Conservation (phyloP, 2,797 vertebrate genomes). For the Fundulus diaphanus region DNA sequence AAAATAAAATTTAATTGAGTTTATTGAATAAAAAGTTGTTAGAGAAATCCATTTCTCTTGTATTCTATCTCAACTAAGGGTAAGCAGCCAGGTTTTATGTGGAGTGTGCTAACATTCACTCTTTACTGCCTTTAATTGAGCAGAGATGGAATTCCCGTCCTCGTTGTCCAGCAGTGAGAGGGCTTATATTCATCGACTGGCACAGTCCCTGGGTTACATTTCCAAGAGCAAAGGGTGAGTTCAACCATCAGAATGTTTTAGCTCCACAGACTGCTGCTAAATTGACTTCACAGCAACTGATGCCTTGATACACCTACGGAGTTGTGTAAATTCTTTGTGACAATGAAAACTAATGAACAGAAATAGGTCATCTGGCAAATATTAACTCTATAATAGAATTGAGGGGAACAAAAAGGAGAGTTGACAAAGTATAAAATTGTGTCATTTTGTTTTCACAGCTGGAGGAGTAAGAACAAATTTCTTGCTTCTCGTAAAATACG, state of each 20-base stretch:
- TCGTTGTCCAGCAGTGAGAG: conserved; percentile 90
- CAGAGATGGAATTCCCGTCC: conserved; percentile 94
- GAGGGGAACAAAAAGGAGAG: no score
- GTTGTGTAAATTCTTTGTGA: no score
- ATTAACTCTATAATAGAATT: not conserved
- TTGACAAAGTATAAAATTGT: no score
- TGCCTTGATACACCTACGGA: no score
- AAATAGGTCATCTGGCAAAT: no score
- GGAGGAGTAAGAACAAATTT: no score
- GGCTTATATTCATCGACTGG: conserved; percentile 89
- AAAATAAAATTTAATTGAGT: no score
- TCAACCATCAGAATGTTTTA: not conserved
- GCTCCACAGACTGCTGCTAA: not conserved
- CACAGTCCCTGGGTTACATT: conserved; percentile 88
- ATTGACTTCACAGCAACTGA: not conserved
- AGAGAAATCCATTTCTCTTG: no score
- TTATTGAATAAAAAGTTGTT: no score
- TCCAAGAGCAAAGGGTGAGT: conserved; percentile 94
- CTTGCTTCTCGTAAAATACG: no score
- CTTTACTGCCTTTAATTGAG: conserved; percentile 10
- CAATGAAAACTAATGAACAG: no score
- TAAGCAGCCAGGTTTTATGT: not conserved
- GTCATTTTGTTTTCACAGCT: no score
- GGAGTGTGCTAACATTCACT: conserved; percentile 11
- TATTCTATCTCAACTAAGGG: conserved; percentile 11